Evolutionary conservation across 2,888 invertebrate genomes (phyloP).

Genomic region (Rambutsinella grinnellia): DNA sequence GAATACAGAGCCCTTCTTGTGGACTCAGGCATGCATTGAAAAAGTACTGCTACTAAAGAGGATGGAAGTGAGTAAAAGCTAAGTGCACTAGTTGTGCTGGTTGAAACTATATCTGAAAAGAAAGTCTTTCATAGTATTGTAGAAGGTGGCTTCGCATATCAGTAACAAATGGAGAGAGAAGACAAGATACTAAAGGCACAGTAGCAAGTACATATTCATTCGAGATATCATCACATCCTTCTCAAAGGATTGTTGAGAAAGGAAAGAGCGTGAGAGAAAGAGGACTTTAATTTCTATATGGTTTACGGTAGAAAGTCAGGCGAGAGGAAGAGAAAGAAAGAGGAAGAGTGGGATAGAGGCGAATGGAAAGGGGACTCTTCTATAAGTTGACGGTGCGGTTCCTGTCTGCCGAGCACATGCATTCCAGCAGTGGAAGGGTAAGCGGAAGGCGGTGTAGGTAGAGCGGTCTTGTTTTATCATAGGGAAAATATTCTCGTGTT

Average conservation of each 20-base stretch:
- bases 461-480: too few relatives aligned
- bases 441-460: slow-evolving; percentile 11
- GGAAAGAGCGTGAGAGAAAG: background rate
- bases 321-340: slow-evolving; percentile 15
- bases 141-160: too few relatives aligned
- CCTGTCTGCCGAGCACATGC: slow-evolving; percentile 25
- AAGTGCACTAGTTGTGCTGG: background rate
- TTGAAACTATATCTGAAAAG: too few relatives aligned
- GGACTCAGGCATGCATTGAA: background rate
- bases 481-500: background rate
- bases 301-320: background rate
- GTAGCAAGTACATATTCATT: background rate
- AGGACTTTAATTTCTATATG: background rate
- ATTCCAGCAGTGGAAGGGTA: slow-evolving; percentile 28
- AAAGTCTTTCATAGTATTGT: background rate
- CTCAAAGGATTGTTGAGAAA: background rate
- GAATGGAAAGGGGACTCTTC: slow-evolving; percentile 6
- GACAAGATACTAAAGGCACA: background rate
- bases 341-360: background rate
- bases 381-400: slow-evolving; percentile 20
- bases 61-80: background rate
- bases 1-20: background rate
- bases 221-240: background rate
- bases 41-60: background rate
- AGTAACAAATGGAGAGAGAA: background rate